Base-by-base conservation (phyloP, 2,888 invertebrate species). In the Amphimallon solstitiale region DNA sequence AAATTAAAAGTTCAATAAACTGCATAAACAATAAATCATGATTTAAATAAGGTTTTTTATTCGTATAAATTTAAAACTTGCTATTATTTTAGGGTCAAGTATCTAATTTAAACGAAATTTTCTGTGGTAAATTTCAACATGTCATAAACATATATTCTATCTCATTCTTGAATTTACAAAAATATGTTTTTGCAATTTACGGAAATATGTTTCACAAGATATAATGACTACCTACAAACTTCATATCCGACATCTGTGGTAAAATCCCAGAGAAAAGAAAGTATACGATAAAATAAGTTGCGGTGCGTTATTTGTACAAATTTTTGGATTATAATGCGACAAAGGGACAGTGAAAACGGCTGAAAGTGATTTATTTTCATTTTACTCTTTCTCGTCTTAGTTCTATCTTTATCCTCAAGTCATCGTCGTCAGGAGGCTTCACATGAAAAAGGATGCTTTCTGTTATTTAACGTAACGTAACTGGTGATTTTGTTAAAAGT, bases 391-490 rank as follows among this genome's bases (percentile, higher is more conserved):
- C 43, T 43, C 29, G 29, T 43, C 56, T 29, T 29, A 29, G 43
- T 29, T 56, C 12, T 15, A 10, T 34, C 17, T 59, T 43, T 14
- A 4, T 29, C 56, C 29, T 29, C 29, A 23, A 45, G 29, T 23
- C 40, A 34, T 45, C 21, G 29, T 4, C 43, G 56, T 59, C 45
- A n/a, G 6, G 29, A 43, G 10, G 29, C 29, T 19, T 43, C 56
- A 10, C 56, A n/a, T 45, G 10, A 59, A 19, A 59, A 59, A 59
- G 43, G 43, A 43, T 59, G 21, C 43, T 59, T 12, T 29, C 12
- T 15, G 43, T 43, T 43, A 59, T 56, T 15, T 40, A 43, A 56
- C 5, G 9, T 5, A 29, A 29, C 9, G 29, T 29, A 29, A 29
- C 7, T 29, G 9, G 7, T 5, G 9, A 29, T 29, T 29, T 29